These are phyloP conservation scores for Podilymbus podiceps DNA, from an alignment of 2,113 vertebrate genomes.

Conservation along the genomic window DNA sequence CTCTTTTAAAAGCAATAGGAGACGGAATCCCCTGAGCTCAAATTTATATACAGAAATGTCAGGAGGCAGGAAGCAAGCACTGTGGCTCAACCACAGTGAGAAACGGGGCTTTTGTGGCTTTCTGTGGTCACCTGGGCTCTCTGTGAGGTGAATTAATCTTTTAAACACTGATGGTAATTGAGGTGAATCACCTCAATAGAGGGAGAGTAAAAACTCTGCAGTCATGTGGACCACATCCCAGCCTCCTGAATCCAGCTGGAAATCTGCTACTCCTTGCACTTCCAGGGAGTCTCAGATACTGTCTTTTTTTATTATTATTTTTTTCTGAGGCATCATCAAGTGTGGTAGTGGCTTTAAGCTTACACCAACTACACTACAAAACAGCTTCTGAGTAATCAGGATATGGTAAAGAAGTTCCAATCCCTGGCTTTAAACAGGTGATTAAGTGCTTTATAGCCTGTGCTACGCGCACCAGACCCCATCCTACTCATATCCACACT, in stretches of 20 bases:
- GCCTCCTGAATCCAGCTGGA: not conserved
- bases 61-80: not conserved
- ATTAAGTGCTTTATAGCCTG: not conserved
- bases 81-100: not conserved
- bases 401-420: not conserved
- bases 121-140: not conserved
- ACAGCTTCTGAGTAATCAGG: not conserved
- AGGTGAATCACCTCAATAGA: not conserved
- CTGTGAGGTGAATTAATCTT: not conserved
- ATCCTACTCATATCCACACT: not conserved
- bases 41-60: not conserved
- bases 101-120: not conserved
- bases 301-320: too few relatives aligned
- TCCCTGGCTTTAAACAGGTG: not conserved
- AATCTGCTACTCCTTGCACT: not conserved
- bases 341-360: not conserved
- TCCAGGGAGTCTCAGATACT: not conserved
- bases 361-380: not conserved
- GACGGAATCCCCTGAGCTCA: not conserved
- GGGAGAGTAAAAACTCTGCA: not conserved
- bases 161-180: not conserved
- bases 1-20: not conserved
- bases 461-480: not conserved
- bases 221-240: not conserved
- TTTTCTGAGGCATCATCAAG: not conserved